Evolutionary conservation across 2,888 invertebrate genomes (phyloP).

Genomic region (Caenorhabditis sinica): DNA sequence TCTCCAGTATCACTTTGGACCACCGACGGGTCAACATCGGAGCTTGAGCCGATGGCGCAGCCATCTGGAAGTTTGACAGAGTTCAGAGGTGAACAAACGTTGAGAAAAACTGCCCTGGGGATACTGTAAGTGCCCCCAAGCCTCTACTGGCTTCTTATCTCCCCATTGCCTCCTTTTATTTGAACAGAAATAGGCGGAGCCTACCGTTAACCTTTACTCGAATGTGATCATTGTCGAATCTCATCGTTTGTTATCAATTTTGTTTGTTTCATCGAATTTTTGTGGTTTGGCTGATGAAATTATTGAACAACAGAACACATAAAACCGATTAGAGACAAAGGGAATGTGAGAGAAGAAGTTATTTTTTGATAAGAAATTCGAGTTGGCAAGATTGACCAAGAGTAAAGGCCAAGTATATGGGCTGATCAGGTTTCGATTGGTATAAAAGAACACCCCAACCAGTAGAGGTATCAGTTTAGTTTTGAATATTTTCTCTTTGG

Average conservation of each 20-base stretch:
- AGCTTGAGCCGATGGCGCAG: background rate
- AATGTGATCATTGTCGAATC: no score
- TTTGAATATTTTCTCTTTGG: background rate
- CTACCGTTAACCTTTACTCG: background rate
- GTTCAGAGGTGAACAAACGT: no score
- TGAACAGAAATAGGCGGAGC: background rate
- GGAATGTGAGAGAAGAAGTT: no score
- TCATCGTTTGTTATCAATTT: background rate
- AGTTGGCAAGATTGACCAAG: background rate
- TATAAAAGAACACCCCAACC: background rate
- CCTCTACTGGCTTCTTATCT: background rate
- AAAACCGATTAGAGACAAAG: background rate
- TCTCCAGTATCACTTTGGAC: constrained; percentile 6
- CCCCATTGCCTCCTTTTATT: background rate
- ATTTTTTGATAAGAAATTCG: background rate
- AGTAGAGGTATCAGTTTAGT: background rate
- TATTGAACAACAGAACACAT: constrained; percentile 10
- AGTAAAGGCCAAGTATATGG: constrained; percentile 5
- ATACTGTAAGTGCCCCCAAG: no score
- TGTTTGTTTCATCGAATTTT: background rate
- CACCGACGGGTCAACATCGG: constrained; percentile 13
- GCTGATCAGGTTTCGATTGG: background rate
- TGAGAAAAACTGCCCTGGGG: no score
- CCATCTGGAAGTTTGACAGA: background rate
- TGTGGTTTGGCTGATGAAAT: background rate